Base-by-base conservation (phyloP, 1,140 invertebrate species). In the Megalopta genalis region DNA sequence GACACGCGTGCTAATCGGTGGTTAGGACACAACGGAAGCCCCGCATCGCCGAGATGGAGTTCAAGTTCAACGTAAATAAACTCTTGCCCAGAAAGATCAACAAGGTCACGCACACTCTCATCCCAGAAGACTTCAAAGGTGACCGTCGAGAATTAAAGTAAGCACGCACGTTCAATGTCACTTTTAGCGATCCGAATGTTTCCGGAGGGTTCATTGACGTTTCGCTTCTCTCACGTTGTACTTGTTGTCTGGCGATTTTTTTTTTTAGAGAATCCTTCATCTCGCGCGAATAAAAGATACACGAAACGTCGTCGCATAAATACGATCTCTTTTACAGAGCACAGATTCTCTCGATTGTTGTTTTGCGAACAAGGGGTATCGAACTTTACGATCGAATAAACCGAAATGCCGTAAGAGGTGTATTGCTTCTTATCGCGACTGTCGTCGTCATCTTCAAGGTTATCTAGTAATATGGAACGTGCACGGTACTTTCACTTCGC, bases 61-160 rank as follows among this genome's bases (percentile, higher is more conserved):
- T 95, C 90, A 93, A 93, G 80, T 95, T 95, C 89, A 93, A 94
- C 86, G 91, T 95, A 75, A 94, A 94, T 86, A 94, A 93, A 80
- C 88, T 95, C 60, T 93, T 95, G 79, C 93, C 93, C 37, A 91
- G 93, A 80, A 92, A 93, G 71, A 94, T 95, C 79, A 94, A 95
- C 81, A 95, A 94, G 90, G 93, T 95, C 81, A 92, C 93, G 69
- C 93, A 94, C 27, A 95, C 92, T 71, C 90, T 95, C 21, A 88
- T 95, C 77, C 94, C 94, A 63, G 93, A 94, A 82, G 94, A 94
- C 69, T 95, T 95, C 86, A 93, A 89, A 67, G 94, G 94, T 60
- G 94, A 95, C 90, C 93, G 94, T 72, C 93, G 94, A 64, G 93
- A 93, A 81, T 88, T 92, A 63, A 90, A 93, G 95, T 95, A 85